Evolutionary conservation across 2,888 invertebrate species (phyloP).

Genomic region (Rhamphomyia laevipes): DNA sequence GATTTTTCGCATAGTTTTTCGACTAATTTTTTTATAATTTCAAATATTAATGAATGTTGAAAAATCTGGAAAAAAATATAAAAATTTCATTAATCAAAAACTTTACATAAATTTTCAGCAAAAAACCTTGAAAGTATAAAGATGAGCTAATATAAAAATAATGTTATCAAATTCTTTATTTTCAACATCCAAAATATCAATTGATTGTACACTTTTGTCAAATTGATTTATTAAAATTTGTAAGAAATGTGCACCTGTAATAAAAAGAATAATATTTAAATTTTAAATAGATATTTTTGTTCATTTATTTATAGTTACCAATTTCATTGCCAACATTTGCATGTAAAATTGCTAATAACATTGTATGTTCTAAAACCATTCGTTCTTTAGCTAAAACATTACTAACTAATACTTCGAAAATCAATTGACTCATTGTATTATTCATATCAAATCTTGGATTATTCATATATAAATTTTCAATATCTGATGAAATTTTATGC

Average conservation of each 20-base stretch:
- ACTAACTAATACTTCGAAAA: conserved; percentile 56
- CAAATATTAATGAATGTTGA: conserved; percentile 64
- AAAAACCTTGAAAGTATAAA: conserved; percentile 77
- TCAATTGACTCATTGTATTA: conserved; percentile 55
- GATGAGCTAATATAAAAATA: conserved; percentile 59
- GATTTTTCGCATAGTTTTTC: conserved; percentile 57
- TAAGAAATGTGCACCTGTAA: conserved; percentile 60
- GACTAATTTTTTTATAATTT: conserved; percentile 58
- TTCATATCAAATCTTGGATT: conserved; percentile 79
- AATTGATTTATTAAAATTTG: conserved; percentile 61
- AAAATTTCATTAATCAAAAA: conserved; percentile 2
- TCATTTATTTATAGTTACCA: conserved; percentile 26
- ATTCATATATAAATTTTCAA: conserved; percentile 67
- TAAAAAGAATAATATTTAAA: not conserved
- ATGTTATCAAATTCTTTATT: conserved; percentile 76
- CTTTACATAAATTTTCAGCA: not conserved
- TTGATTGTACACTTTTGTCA: conserved; percentile 41
- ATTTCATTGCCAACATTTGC: conserved; percentile 86
- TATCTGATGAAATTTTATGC: conserved; percentile 63
- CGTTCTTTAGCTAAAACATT: conserved; percentile 54
- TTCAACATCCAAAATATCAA: conserved; percentile 44
- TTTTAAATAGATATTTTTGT: not conserved
- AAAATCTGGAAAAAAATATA: conserved; percentile 48
- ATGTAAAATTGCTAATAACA: conserved; percentile 72
- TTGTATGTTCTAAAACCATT: conserved; percentile 71